Evolutionary conservation across 1,140 invertebrate genomes (phyloP).

Genomic region (Zaprionus nigranus): DNA sequence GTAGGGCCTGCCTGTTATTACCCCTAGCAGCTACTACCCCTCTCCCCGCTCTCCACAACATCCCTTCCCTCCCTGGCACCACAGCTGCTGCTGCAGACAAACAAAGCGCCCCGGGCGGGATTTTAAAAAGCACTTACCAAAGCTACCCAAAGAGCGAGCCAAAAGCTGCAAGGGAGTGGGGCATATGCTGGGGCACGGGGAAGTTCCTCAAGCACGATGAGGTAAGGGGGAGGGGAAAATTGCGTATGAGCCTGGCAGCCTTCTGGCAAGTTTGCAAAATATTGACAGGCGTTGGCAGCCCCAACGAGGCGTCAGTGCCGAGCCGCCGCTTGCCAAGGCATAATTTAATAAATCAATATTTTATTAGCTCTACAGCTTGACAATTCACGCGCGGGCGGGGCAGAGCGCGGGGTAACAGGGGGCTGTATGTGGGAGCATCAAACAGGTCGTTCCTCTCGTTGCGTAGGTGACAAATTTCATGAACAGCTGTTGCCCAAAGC

Average conservation of each 20-base stretch:
- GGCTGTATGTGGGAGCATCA: conserved; percentile 8
- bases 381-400: not conserved
- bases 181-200: too few species aligned
- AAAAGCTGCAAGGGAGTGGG: not conserved
- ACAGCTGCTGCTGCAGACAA: conserved; percentile 72
- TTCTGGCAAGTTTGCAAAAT: conserved; percentile 75
- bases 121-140: conserved; percentile 81
- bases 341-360: conserved; percentile 81
- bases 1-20: conserved; percentile 31
- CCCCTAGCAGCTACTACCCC: conserved; percentile 10
- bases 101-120: conserved; percentile 69
- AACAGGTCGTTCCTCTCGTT: conserved; percentile 34
- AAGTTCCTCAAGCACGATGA: too few species aligned
- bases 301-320: conserved; percentile 3
- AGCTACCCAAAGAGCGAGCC: conserved; percentile 45
- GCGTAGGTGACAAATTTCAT: conserved; percentile 33
- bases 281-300: conserved; percentile 61
- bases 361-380: conserved; percentile 65
- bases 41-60: not conserved
- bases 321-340: conserved; percentile 42
- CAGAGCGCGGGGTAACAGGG: not conserved
- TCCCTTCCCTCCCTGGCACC: conserved; percentile 16
- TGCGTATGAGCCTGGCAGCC: conserved; percentile 20
- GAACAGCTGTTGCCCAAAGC: conserved; percentile 28
- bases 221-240: conserved; percentile 9